Conservation (phyloP, 2,113 vertebrate species). For the Eublepharis macularius region DNA sequence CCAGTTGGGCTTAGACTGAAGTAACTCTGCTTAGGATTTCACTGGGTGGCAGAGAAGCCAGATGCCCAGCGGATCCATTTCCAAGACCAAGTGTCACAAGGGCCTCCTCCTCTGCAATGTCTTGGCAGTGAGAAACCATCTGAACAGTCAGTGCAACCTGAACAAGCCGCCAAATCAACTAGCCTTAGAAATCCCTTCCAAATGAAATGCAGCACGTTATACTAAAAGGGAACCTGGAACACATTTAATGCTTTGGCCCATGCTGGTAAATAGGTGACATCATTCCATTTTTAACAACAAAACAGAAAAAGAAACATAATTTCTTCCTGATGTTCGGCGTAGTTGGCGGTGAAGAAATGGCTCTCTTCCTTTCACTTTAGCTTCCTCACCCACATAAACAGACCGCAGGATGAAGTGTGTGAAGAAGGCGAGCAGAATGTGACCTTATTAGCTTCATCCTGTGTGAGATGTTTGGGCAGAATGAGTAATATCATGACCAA, state of each 20-base stretch:
- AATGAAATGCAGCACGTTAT: conserved; percentile 41
- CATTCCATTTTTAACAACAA: conserved; percentile 56
- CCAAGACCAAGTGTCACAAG: neutral
- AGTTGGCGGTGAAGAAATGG: conserved; percentile 41
- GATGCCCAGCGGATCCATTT: neutral
- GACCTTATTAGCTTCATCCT: conserved; percentile 24
- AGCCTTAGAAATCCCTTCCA: conserved; percentile 15
- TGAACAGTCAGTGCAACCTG: neutral
- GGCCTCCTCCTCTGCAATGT: too few species aligned
- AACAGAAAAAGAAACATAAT: neutral
- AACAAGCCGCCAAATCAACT: conserved; percentile 11
- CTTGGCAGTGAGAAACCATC: neutral
- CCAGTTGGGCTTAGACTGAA: too few species aligned
- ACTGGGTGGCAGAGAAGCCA: neutral
- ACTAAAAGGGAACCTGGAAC: conserved; percentile 36
- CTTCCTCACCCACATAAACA: conserved; percentile 27
- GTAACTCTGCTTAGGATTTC: too few species aligned
- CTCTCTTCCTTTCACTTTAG: conserved; percentile 46
- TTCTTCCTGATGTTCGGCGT: conserved; percentile 39
- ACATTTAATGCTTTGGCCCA: conserved; percentile 29
- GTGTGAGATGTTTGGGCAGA: conserved; percentile 17
- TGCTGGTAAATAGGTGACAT: conserved; percentile 52
- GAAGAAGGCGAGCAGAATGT: conserved; percentile 21
- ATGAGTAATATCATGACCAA: conserved; percentile 45
- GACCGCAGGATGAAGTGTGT: conserved; percentile 30